Percentiles rank a stretch among this genome's conserved stretches.
Conservation (phyloP, 2,888 invertebrate species). For the Nycteola revayana region DNA sequence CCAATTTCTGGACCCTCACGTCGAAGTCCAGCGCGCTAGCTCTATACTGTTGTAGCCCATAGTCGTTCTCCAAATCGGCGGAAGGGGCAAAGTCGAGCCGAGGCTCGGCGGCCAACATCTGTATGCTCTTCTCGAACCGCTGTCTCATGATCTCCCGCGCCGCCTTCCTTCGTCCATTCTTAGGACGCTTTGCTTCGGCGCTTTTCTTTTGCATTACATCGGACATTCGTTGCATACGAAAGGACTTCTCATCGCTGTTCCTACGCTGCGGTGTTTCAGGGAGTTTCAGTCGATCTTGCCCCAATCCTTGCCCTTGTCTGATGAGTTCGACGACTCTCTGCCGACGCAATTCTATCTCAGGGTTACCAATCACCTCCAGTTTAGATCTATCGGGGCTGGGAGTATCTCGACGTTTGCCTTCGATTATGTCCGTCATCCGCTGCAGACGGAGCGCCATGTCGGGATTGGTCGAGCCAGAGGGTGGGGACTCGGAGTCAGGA, state of each 20-base stretch:
- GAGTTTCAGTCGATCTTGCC: constrained; percentile 40
- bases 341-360: constrained; percentile 59
- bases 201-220: constrained; percentile 88
- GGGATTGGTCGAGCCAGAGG: constrained; percentile 46
- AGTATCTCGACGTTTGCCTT: constrained; percentile 54
- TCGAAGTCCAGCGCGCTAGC: constrained; percentile 92
- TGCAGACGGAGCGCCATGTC: constrained; percentile 59
- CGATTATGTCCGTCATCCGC: constrained; percentile 63
- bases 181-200: constrained; percentile 67
- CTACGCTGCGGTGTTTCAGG: constrained; percentile 37
- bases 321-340: constrained; percentile 61
- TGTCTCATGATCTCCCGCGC: constrained; percentile 87
- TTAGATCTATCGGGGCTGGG: constrained; percentile 55
- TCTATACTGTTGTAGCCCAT: constrained; percentile 90
- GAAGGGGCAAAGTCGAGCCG: constrained; percentile 82
- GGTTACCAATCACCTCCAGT: constrained; percentile 51
- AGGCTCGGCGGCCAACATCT: constrained; percentile 91
- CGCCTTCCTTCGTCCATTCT: constrained; percentile 54
- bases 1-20: constrained; percentile 91
- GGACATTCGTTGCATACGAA: constrained; percentile 87
- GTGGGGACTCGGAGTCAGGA: constrained; percentile 45
- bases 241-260: constrained; percentile 66
- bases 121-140: constrained; percentile 92
- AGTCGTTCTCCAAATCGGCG: constrained; percentile 89
- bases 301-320: constrained; percentile 29